Evolutionary conservation across 2,113 vertebrate genomes (phyloP).

Genomic region (Coturnix japonica): DNA sequence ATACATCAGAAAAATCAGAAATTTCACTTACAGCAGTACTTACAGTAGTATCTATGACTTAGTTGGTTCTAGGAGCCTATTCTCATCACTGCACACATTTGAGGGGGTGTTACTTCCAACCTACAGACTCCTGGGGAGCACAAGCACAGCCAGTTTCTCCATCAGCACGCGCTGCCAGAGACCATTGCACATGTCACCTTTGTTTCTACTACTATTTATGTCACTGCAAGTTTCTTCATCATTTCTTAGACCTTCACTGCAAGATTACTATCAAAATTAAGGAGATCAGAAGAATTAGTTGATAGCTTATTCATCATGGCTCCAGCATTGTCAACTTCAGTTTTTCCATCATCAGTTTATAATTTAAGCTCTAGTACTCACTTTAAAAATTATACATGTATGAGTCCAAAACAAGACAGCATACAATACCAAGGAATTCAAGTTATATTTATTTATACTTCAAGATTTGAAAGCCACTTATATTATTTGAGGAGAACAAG

Average conservation of each 20-base stretch:
- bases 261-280: not conserved
- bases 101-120: not conserved
- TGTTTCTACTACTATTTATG: not conserved
- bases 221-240: not conserved
- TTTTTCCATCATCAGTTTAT: not conserved
- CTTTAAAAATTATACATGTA: not conserved
- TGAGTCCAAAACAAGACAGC: not conserved
- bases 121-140: not conserved
- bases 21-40: not conserved
- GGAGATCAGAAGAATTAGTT: not conserved
- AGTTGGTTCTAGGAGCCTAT: not conserved
- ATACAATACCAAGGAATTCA: not conserved
- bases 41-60: not conserved
- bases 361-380: not conserved
- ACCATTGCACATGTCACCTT: not conserved
- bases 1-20: not conserved
- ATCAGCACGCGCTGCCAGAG: not conserved
- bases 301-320: not conserved
- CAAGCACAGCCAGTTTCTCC: not conserved
- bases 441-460: not conserved
- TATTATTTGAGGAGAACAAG: not conserved
- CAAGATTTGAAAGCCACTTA: not conserved
- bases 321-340: not conserved
- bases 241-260: not conserved
- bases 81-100: not conserved